A percentile compares a stretch with the other conserved stretches of the same genome.
These are phyloP conservation scores for Leptarthrus brevirostris DNA, from an alignment of 2,888 invertebrate species.

Conservation along the genomic window DNA sequence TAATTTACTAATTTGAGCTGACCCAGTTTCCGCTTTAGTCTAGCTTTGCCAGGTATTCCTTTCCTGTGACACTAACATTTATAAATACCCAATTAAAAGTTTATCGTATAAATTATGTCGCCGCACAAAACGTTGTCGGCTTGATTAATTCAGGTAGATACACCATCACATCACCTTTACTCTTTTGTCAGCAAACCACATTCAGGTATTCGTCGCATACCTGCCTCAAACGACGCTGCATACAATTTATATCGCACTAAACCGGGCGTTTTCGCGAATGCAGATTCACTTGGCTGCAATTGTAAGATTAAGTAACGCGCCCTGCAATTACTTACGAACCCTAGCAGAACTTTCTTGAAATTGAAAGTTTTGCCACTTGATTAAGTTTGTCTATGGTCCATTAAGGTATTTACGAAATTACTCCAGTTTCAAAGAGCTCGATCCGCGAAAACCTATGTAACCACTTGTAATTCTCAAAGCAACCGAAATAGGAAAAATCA, in stretches of 20 bases:
- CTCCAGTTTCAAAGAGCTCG: not conserved
- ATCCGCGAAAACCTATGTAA: not conserved
- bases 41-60: not conserved
- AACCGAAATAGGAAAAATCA: conserved; percentile 41
- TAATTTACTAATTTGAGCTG: too few species aligned
- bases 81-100: conserved; percentile 22
- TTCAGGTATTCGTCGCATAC: not conserved
- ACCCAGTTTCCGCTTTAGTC: too few species aligned
- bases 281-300: conserved; percentile 1
- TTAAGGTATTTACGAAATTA: not conserved
- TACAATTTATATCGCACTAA: not conserved
- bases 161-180: conserved; percentile 21
- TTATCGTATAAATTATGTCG: conserved; percentile 14
- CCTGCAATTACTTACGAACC: not conserved
- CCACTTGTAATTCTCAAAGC: not conserved
- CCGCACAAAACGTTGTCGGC: not conserved
- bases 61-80: not conserved
- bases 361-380: conserved; percentile 27
- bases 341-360: conserved; percentile 7
- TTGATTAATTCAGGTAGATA: not conserved
- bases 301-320: not conserved
- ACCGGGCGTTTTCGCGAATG: not conserved
- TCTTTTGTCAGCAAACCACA: not conserved
- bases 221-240: too few species aligned
- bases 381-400: not conserved